These are phyloP conservation scores for Herpetotheres cachinnans DNA, from an alignment of 2,113 vertebrate species.

Conservation along the genomic window DNA sequence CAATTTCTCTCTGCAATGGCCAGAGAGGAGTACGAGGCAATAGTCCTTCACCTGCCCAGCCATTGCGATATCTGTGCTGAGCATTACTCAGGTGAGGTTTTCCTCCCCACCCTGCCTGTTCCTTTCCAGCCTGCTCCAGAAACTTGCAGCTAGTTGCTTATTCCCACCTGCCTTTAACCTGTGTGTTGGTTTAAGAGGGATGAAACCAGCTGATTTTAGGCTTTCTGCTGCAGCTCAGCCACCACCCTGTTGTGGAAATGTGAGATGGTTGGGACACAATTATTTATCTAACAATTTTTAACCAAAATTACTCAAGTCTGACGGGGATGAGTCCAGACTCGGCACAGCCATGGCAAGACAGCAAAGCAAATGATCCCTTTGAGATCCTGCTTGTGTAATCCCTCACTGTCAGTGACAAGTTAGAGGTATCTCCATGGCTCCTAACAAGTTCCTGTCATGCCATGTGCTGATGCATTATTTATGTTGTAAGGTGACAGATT, in stretches of 20 bases:
- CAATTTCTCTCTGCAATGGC: neutral
- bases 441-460: neutral
- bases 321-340: neutral
- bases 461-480: neutral
- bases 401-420: neutral
- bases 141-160: neutral
- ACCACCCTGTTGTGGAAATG: rapidly evolving
- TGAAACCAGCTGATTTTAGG: neutral
- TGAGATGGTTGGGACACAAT: neutral
- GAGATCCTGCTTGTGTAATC: neutral
- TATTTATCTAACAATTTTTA: neutral
- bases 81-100: neutral
- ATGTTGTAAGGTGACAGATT: neutral
- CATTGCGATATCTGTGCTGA: neutral
- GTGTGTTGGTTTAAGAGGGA: neutral
- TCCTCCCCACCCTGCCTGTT: neutral
- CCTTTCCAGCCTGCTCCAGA: neutral
- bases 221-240: neutral
- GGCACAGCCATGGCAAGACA: rapidly evolving
- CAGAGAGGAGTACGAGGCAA: rapidly evolving
- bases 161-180: neutral
- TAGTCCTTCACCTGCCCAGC: neutral
- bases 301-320: neutral
- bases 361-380: neutral
- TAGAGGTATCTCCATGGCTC: neutral